These are phyloP conservation scores for Valencia hispanica DNA, from an alignment of 2,797 vertebrate genomes.

Conservation along the genomic window DNA sequence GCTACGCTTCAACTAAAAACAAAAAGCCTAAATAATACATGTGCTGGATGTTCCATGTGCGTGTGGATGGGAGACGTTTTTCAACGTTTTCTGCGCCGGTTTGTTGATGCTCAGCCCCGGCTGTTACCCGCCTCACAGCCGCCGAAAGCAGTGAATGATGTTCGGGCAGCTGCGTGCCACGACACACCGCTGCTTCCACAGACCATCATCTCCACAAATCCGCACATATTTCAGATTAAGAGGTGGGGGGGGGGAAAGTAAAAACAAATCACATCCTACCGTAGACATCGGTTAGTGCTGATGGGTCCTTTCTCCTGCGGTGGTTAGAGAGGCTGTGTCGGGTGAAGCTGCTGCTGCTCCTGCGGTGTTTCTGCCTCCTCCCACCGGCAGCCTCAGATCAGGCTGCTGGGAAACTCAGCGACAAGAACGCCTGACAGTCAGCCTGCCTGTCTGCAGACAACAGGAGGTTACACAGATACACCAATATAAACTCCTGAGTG, in stretches of 20 bases:
- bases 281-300: conserved; percentile 47
- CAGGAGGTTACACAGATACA: conserved; percentile 12
- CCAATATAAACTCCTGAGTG: conserved; percentile 13
- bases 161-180: conserved; percentile 39
- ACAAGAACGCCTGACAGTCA: conserved; percentile 10
- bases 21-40: background rate
- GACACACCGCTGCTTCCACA: background rate
- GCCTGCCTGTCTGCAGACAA: conserved; percentile 15
- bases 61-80: background rate
- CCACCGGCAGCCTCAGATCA: conserved; percentile 63
- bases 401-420: conserved; percentile 45
- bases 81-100: conserved; percentile 6
- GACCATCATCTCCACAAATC: background rate
- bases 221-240: background rate
- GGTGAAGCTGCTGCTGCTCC: conserved; percentile 52
- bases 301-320: conserved; percentile 44
- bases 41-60: background rate
- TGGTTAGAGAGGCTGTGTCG: conserved; percentile 37
- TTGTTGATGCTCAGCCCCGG: conserved; percentile 39
- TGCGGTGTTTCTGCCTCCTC: conserved; percentile 69
- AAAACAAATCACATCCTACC: conserved; percentile 43
- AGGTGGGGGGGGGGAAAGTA: too few relatives aligned
- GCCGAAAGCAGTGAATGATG: conserved; percentile 32
- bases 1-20: background rate
- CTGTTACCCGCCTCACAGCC: conserved; percentile 17